Conservation (phyloP, 2,888 invertebrate species). For the Diplolepis rosae region DNA sequence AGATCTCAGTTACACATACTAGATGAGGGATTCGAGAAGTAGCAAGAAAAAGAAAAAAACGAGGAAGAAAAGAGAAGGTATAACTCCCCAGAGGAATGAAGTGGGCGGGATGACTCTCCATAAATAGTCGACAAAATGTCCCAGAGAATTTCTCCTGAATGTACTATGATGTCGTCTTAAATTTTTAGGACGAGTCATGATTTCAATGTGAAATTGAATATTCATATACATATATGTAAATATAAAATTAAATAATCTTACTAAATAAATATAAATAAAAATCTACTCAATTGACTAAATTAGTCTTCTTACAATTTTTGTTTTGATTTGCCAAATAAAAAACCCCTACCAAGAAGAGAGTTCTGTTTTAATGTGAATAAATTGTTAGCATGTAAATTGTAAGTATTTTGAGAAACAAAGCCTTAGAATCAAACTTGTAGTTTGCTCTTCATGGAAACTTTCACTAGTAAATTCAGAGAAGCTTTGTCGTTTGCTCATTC, state of each 20-base stretch:
- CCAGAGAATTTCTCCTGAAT: conserved; percentile 33
- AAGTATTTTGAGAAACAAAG: conserved; percentile 7
- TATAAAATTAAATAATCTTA: too few relatives aligned
- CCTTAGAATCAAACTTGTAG: neutral
- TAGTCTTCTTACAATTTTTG: too few relatives aligned
- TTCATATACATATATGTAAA: too few relatives aligned
- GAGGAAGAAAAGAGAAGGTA: conserved; percentile 19
- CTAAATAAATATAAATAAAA: too few relatives aligned
- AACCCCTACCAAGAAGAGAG: too few relatives aligned
- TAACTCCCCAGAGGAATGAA: conserved; percentile 40
- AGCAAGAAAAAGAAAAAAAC: conserved; percentile 3
- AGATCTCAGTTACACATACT: conserved; percentile 19
- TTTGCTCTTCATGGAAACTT: conserved; percentile 16
- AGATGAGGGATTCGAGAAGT: conserved; percentile 4
- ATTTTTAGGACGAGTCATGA: conserved; percentile 21
- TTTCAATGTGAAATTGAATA: neutral
- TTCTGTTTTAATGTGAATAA: too few relatives aligned
- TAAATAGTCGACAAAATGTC: conserved; percentile 45
- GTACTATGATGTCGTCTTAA: conserved; percentile 6
- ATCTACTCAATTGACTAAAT: too few relatives aligned
- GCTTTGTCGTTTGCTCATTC: conserved; percentile 3
- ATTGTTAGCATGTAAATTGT: neutral
- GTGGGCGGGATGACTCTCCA: conserved; percentile 51
- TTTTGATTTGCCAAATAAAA: too few relatives aligned
- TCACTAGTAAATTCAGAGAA: neutral